A percentile compares a stretch with the other conserved stretches of the same genome.
Conservation (phyloP, 2,113 vertebrate species). For the western clawed frog (Xenopus tropicalis) region UCB_Xtro_10.0 CM004451.2:57619501-57620000, state of each 20-base stretch:
- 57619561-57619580: slow-evolving; percentile 6
- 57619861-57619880: background rate
- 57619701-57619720: slow-evolving; percentile 13
- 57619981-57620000: too few species aligned
- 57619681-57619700: slow-evolving; percentile 7
- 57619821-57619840: background rate
- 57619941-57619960: too few species aligned
- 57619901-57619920: too few species aligned
- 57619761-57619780: slow-evolving; percentile 6
- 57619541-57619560: slow-evolving; percentile 9
- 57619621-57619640: slow-evolving; percentile 2
- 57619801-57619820: background rate
- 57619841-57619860: background rate
- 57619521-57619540: background rate
- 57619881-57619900: background rate
- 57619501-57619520: background rate
- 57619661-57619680: slow-evolving; percentile 14
- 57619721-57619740: slow-evolving; percentile 1
- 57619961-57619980: too few species aligned
- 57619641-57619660: slow-evolving; percentile 35
- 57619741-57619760: background rate
- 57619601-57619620: slow-evolving; percentile 13
- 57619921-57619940: too few species aligned
- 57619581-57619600: slow-evolving; percentile 14
- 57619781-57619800: background rate